Base-by-base conservation (phyloP, 2,888 invertebrate genomes). In the Trissoscelio sp. region DNA sequence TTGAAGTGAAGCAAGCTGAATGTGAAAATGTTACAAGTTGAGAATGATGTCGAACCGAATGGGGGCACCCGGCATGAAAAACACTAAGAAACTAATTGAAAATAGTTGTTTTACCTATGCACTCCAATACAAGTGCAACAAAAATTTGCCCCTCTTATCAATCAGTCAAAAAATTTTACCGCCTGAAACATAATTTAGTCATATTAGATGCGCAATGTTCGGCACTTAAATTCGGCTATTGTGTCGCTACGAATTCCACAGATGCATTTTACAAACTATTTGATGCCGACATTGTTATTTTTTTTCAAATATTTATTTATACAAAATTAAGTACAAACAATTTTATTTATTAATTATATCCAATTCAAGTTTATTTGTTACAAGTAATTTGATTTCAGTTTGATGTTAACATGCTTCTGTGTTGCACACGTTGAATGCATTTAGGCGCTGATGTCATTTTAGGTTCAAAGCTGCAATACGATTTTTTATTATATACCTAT, bases 161-260 rank as follows among this genome's bases (percentile, higher is more conserved):
- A 18, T 89, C 88, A 86, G 88, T 89, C 89, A 87, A 86, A 87
- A 87, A 87, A 87, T 85, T 89, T 88, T 90, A 90, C 85, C 87
- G 88, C 89, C 90, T 91, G 91, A 88, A 91, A 91, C 89, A 91
- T 87, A 91, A 89, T 89, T 87, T 85, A 85, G 80, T 82, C 53
- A 12, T 24, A 69, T 78, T 78, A 77, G 62, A 77, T 46, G 22
- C 53, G 48, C 62, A 62, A 37, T 69, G 7, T 37, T n/a, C 14
- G 2, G 12, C 44, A 42, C 5, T n/a, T n/a, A 24, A 28, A 37
- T 16, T 16, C 7, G 7, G 31, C 31, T 60, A 53, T 57, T 73
- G 79, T 57, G 66, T 60, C 64, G 24, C 58, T 72, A 66, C 66
- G 0, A 74, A 79, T 79, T 79, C 79, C 79, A 74, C 67, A 51